Conservation (phyloP, 1,140 invertebrate species). For the Tetraneura akinire region DNA sequence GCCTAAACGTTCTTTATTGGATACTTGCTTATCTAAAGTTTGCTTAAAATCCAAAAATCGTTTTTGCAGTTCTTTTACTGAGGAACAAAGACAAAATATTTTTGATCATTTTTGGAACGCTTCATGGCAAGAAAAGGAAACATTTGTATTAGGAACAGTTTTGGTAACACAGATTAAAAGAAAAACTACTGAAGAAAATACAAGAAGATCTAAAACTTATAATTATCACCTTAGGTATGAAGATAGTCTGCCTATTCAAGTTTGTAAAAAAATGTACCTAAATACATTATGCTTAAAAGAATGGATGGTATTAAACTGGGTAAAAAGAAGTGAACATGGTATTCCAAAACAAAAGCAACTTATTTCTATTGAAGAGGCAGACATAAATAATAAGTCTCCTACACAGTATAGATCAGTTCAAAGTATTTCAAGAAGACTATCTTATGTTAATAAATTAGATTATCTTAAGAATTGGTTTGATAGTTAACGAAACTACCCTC, state of each 20-base stretch:
- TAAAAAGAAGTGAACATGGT: background rate
- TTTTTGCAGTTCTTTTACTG: background rate
- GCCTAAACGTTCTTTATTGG: constrained; percentile 2
- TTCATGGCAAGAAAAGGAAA: constrained; percentile 7
- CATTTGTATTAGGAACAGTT: constrained; percentile 11
- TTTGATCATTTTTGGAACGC: background rate
- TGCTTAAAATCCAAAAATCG: too few species aligned
- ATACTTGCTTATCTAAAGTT: constrained; percentile 5
- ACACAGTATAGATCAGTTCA: constrained; percentile 11
- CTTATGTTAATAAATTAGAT: constrained; percentile 16
- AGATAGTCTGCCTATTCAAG: background rate
- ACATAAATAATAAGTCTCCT: background rate
- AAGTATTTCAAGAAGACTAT: constrained; percentile 19
- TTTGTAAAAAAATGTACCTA: constrained; percentile 14
- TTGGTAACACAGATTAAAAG: background rate
- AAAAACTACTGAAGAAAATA: constrained; percentile 5
- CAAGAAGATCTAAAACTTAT: constrained; percentile 16
- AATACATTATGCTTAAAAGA: background rate
- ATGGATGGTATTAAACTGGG: constrained; percentile 14
- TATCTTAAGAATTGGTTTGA: constrained; percentile 30
- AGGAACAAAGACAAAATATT: background rate
- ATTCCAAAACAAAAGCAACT: constrained; percentile 2
- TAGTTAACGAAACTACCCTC: too few species aligned
- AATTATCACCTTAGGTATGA: constrained; percentile 4
- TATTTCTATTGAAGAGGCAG: background rate